These are phyloP conservation scores for Promerops cafer DNA, from an alignment of 2,113 vertebrate genomes.

Conservation along the genomic window DNA sequence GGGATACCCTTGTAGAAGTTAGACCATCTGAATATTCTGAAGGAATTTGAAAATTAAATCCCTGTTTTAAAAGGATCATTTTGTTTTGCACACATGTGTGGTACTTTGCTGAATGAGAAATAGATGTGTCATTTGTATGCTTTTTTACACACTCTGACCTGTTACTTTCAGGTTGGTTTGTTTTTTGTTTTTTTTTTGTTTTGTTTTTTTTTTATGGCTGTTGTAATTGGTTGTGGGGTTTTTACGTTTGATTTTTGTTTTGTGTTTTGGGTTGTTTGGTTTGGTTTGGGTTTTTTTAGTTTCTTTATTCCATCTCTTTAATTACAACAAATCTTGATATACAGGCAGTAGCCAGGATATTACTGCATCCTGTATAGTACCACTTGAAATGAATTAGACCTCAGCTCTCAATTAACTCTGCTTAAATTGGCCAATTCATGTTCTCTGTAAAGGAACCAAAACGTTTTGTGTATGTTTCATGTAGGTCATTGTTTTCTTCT, in stretches of 20 bases:
- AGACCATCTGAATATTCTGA: neutral
- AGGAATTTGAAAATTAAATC: neutral
- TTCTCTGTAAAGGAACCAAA: neutral
- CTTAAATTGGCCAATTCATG: neutral
- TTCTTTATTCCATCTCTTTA: neutral
- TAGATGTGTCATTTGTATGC: neutral
- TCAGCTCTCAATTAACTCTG: neutral
- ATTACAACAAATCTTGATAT: neutral
- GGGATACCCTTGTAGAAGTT: neutral
- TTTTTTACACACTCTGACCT: neutral
- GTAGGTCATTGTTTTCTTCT: neutral
- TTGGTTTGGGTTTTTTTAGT: neutral
- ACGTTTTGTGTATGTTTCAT: neutral
- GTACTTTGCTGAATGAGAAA: neutral
- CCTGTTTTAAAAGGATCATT: neutral
- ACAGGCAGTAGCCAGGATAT: neutral
- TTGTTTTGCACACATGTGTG: neutral
- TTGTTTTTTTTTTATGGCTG: neutral
- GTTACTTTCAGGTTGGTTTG: neutral
- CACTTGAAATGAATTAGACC: slow-evolving; percentile 10
- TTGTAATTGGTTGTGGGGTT: neutral
- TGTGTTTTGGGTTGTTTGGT: neutral
- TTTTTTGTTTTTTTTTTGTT: neutral
- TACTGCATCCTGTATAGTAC: neutral
- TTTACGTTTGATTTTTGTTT: too few species aligned